phyloP scores from a whole-genome alignment of 2,888 invertebrate species.

The Drosophila yooni region DNA sequence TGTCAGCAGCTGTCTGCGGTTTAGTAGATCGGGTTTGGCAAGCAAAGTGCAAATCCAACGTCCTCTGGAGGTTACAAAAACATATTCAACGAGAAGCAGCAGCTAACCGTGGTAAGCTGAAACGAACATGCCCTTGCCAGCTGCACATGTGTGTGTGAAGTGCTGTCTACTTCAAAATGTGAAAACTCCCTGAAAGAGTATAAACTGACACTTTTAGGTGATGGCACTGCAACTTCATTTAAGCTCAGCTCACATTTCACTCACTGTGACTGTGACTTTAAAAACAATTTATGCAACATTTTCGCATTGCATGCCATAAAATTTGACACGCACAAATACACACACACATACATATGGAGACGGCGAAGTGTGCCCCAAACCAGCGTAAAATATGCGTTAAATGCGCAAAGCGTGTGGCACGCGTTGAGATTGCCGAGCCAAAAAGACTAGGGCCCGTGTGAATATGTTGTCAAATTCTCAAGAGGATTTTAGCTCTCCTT shows the following conservation, averaged over 20 bases:
- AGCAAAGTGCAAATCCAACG: constrained; percentile 38
- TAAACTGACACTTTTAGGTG: not conserved
- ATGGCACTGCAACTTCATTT: constrained; percentile 33
- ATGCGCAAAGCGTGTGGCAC: constrained; percentile 79
- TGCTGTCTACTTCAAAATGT: not conserved
- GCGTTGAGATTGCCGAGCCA: constrained; percentile 70
- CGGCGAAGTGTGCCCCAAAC: constrained; percentile 25
- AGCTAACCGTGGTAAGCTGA: not conserved
- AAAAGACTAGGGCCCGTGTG: constrained; percentile 50
- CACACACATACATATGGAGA: not conserved
- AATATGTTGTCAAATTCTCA: constrained; percentile 81
- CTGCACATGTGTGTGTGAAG: not conserved
- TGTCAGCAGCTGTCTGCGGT: constrained; percentile 53
- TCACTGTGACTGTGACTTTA: constrained; percentile 58
- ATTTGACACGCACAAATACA: constrained; percentile 23
- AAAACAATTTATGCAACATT: constrained; percentile 76
- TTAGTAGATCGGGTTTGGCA: constrained; percentile 22
- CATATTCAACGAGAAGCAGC: not conserved
- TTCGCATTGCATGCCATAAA: constrained; percentile 37
- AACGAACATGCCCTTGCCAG: not conserved
- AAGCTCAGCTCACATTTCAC: constrained; percentile 65
- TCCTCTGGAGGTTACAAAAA: constrained; percentile 31
- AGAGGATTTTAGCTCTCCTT: constrained; percentile 64
- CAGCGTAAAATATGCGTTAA: constrained; percentile 75
- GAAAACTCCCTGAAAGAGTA: not conserved